Evolutionary conservation across 2,113 vertebrate species (phyloP).

Genomic region (Nesoenas mayeri): DNA sequence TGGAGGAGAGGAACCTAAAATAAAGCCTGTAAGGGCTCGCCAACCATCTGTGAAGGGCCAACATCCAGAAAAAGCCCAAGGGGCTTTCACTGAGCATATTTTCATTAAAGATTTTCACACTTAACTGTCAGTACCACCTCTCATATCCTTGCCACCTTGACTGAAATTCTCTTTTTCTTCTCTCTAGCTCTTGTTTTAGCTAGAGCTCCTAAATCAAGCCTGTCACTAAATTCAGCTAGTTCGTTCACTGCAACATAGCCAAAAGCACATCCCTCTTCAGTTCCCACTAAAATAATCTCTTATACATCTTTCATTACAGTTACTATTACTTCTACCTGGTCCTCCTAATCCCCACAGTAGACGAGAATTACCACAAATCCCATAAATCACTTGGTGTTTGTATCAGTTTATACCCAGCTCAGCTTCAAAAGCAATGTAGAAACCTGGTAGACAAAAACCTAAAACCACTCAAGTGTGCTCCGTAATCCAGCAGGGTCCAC

Average conservation of each 20-base stretch:
- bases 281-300: not conserved
- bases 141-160: not conserved
- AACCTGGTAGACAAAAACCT: not conserved
- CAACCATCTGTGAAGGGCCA: not conserved
- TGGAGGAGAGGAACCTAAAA: not conserved
- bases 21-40: not conserved
- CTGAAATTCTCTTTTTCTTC: not conserved
- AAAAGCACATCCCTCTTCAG: not conserved
- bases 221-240: not conserved
- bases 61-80: not conserved
- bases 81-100: not conserved
- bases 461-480: not conserved
- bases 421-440: not conserved
- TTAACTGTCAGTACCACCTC: not conserved
- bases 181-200: not conserved
- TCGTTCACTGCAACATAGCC: not conserved
- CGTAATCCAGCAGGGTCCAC: not conserved
- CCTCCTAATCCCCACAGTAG: not conserved
- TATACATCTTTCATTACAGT: not conserved
- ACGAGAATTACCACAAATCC: not conserved
- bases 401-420: not conserved
- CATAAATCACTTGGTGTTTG: not conserved
- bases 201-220: not conserved
- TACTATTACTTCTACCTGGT: not conserved
- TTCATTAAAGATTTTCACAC: not conserved